Evolutionary conservation across 2,888 invertebrate species (phyloP), one percentile per base, ranked within the genome.

Genomic region (Metopia argyrocephala): DNA sequence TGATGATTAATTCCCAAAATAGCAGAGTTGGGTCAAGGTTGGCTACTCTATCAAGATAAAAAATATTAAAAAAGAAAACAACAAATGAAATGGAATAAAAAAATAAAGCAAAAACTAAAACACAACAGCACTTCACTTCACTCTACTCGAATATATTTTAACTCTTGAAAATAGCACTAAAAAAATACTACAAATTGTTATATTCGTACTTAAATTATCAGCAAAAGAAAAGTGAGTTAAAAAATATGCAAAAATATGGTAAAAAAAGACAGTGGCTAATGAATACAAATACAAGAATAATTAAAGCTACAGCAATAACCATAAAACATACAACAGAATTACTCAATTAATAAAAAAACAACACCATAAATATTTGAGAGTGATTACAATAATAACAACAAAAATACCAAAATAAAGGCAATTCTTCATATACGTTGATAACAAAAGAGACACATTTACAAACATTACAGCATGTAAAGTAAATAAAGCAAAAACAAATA

Each of bases 11-110:
- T 76, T 76, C 56, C 68, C 61, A 12, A 48, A 65, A 27, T 23
- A 46, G 31, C 15, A 23, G n/a, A 78, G 78, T 78, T 74, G 4
- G 78, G 78, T 78, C 73, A 78, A 78, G 68, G 68, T 64, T 78
- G n/a, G 1, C 38, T 3, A 15, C 15, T 12, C 3, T 38, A 9
- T 15, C 38, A 38, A 38, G 38, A 38, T 38, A 38, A 38, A 38
- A 12, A 21, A 18, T 21, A 66, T 45, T 48, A 28, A 59, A 23
- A 69, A 65, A 52, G 18, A 3, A 65, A 31, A 4, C 0, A 68
- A 56, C 18, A 46, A 45, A 46, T 46, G 12, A 56, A 27, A 46
- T 20, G n/a, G 23, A 27, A 25, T 6, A 62, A 23, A 9, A n/a
- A 20, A 25, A 12, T 46, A 46, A n/a, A 46, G 21, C 15, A 12